These are phyloP conservation scores for Glaucopsyche alexis DNA, from an alignment of 2,888 invertebrate species.

Conservation along the genomic window DNA sequence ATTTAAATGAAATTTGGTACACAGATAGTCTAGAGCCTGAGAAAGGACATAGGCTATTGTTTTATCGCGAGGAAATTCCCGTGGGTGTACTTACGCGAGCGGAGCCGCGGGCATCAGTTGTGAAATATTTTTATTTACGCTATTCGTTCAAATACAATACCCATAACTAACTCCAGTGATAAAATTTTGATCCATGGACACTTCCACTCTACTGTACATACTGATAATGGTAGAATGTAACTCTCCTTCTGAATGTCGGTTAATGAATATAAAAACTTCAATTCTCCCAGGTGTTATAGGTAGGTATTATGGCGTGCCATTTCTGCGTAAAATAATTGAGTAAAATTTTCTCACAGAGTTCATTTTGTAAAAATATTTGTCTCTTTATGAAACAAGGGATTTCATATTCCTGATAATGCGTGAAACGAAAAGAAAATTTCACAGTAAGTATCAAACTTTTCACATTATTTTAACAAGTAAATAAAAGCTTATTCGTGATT, in stretches of 20 bases:
- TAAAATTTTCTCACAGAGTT: neutral
- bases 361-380: neutral
- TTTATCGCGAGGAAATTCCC: no score
- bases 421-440: neutral
- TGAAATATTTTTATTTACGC: no score
- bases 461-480: neutral
- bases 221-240: neutral
- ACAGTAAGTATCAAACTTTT: neutral
- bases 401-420: neutral
- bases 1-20: no score
- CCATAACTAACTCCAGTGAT: no score
- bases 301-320: neutral
- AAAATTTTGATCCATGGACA: no score
- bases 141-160: no score
- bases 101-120: no score
- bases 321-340: neutral
- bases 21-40: no score
- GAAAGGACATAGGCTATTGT: no score
- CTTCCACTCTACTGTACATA: neutral
- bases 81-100: no score
- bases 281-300: neutral
- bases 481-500: neutral
- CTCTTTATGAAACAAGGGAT: neutral
- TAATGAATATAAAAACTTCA: conserved; percentile 2
- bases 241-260: neutral